These are phyloP conservation scores for Luscinia megarhynchos DNA, from an alignment of 2,797 vertebrate genomes.

Conservation along the genomic window DNA sequence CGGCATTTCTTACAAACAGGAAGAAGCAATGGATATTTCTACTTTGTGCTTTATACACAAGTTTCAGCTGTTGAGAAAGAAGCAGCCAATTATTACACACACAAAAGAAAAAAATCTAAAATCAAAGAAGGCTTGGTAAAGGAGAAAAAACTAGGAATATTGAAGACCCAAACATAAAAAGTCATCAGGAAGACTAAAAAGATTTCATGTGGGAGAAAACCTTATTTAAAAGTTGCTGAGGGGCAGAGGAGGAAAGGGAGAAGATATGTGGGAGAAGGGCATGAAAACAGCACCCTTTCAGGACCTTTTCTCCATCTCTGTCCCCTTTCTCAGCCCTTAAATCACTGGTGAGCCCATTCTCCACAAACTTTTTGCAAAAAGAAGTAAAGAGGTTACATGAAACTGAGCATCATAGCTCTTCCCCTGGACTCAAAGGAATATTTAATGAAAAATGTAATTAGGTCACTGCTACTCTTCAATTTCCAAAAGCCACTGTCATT, in stretches of 20 bases:
- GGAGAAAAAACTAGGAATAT: background rate
- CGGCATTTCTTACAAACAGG: background rate
- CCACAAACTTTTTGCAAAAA: background rate
- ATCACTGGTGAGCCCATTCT: background rate
- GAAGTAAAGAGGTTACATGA: background rate
- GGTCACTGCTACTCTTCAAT: background rate
- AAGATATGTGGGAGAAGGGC: background rate
- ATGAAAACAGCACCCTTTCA: background rate
- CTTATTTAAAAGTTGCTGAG: background rate
- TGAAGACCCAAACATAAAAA: accelerated
- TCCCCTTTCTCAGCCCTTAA: background rate
- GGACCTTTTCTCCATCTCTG: background rate
- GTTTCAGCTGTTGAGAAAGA: background rate
- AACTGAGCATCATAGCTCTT: background rate
- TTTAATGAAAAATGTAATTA: background rate
- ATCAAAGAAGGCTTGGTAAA: background rate
- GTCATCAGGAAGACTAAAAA: background rate
- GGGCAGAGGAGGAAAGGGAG: background rate
- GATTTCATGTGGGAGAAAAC: background rate
- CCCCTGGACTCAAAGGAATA: background rate
- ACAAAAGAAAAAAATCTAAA: background rate
- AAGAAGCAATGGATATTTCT: background rate
- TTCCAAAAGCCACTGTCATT: background rate
- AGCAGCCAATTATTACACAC: background rate
- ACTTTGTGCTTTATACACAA: background rate